Percentiles rank a stretch among this genome's conserved stretches.
Conservation (phyloP, 1,140 invertebrate genomes). For the Dysdera silvatica region DNA sequence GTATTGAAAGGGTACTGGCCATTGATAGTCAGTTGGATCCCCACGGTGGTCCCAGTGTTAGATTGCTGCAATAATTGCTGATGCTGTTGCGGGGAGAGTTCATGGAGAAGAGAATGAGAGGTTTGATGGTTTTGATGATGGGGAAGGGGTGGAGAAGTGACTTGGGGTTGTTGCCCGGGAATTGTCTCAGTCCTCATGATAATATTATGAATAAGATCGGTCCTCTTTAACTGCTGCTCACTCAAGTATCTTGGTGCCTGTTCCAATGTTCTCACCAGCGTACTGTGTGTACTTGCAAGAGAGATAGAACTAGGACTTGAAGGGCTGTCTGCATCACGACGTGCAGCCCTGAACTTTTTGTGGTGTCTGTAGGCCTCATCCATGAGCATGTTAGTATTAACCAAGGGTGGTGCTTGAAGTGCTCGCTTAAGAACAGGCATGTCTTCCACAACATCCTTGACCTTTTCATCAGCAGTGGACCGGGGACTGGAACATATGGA, state of each 20-base stretch:
- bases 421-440: conserved; percentile 89
- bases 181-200: conserved; percentile 55
- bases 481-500: conserved; percentile 68
- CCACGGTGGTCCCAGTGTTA: too few species aligned
- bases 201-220: conserved; percentile 79
- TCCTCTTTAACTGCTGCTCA: conserved; percentile 76
- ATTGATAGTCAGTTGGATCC: too few species aligned
- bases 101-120: conserved; percentile 16
- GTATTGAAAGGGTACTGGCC: conserved; percentile 9
- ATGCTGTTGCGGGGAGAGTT: too few species aligned
- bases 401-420: conserved; percentile 75
- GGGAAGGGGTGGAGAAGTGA: not conserved
- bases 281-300: conserved; percentile 74
- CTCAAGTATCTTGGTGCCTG: conserved; percentile 73
- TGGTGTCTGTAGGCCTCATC: conserved; percentile 90
- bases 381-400: conserved; percentile 64
- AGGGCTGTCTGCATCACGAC: conserved; percentile 45
- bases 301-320: conserved; percentile 39
- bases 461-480: conserved; percentile 70
- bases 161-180: conserved; percentile 4
- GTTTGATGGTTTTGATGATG: conserved; percentile 13
- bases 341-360: conserved; percentile 78
- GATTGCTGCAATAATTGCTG: too few species aligned
- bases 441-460: conserved; percentile 58
- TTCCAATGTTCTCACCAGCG: conserved; percentile 75